Evolutionary conservation across 1,140 invertebrate species (phyloP).

Genomic region (Plutomurus gul): DNA sequence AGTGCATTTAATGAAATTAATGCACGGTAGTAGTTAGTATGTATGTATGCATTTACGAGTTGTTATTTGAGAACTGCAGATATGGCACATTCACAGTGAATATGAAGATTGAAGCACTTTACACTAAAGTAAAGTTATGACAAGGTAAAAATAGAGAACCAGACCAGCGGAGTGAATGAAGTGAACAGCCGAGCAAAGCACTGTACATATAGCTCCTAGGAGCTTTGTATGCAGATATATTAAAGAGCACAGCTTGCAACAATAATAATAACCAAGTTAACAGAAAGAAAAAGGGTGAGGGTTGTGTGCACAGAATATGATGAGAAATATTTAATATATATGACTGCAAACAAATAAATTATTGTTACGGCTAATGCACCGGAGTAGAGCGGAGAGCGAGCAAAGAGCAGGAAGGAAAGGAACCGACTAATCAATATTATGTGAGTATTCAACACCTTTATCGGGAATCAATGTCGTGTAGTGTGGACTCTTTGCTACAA

Average conservation of each 20-base stretch:
- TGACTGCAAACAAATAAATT: background rate
- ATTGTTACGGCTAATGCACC: background rate
- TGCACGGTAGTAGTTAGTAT: background rate
- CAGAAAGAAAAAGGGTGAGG: background rate
- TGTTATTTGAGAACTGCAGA: background rate
- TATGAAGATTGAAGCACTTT: background rate
- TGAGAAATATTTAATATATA: background rate
- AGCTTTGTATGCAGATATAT: background rate
- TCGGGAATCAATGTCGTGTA: slow-evolving; percentile 35
- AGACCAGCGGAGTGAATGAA: too few species aligned
- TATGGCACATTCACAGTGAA: background rate
- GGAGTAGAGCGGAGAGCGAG: too few species aligned
- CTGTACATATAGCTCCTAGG: too few species aligned
- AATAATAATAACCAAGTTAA: background rate
- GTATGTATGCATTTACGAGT: background rate
- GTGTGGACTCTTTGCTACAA: background rate
- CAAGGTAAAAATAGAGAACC: too few species aligned
- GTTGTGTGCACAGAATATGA: background rate
- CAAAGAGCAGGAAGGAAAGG: slow-evolving; percentile 30
- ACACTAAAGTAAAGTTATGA: too few species aligned
- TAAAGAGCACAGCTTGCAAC: background rate
- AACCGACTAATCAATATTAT: slow-evolving; percentile 38
- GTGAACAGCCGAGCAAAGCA: too few species aligned
- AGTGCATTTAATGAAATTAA: too few species aligned
- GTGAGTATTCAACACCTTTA: slow-evolving; percentile 37